Conservation (phyloP, 2,888 invertebrate species). For the Raillietiella orientalis region DNA sequence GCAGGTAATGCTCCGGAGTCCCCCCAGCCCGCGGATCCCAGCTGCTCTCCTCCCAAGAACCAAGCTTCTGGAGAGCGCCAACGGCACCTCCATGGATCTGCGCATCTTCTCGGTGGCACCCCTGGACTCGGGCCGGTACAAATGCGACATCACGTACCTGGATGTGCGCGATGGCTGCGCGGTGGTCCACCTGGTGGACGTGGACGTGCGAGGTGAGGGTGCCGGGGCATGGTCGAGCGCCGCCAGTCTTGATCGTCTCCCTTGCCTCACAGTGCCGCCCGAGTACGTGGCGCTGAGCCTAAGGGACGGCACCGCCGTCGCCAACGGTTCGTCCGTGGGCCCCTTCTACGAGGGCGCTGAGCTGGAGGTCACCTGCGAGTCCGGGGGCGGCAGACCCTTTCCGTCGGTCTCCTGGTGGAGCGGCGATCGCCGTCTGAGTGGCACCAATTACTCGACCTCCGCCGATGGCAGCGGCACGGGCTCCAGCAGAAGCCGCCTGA, state of each 20-base stretch:
- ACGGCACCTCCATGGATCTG: too few species aligned
- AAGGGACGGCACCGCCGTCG: conserved; percentile 14
- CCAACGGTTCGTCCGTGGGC: conserved; percentile 27
- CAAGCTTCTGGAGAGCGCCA: too few species aligned
- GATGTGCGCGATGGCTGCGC: conserved; percentile 44
- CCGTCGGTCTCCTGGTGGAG: conserved; percentile 59
- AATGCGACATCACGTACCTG: conserved; percentile 38
- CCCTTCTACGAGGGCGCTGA: conserved; percentile 32
- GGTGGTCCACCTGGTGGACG: conserved; percentile 41
- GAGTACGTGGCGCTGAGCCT: conserved; percentile 4
- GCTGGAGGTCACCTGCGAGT: conserved; percentile 33
- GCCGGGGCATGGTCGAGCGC: too few species aligned
- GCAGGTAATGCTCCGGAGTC: too few species aligned
- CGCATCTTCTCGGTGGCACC: too few species aligned
- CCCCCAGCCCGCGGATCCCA: too few species aligned
- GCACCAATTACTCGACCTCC: too few species aligned
- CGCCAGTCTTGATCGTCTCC: too few species aligned
- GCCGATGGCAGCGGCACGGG: conserved; percentile 28
- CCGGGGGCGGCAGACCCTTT: conserved; percentile 47
- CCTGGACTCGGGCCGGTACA: conserved; percentile 45
- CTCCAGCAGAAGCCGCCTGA: conserved; percentile 25
- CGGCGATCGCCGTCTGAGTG: too few species aligned
- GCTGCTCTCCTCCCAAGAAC: too few species aligned
- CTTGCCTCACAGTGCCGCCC: conserved; percentile 6
- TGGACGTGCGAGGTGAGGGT: conserved; percentile 37